phyloP scores from a whole-genome alignment of 2,797 vertebrate genomes.

The Syngnathus rostellatus region DNA sequence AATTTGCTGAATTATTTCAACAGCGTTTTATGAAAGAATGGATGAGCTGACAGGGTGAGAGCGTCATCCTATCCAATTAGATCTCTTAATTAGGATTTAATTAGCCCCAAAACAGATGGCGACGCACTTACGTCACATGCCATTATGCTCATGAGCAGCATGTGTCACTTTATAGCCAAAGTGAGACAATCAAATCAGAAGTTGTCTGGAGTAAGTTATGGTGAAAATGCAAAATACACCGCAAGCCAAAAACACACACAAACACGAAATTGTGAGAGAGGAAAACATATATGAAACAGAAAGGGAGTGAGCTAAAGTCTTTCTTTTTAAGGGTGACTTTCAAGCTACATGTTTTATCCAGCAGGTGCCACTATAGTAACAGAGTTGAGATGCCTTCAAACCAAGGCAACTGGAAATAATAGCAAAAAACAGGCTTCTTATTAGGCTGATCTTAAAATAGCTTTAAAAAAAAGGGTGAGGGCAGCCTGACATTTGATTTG shows the following conservation, averaged over 20 bases:
- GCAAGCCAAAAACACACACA: not conserved
- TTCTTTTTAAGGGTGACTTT: not conserved
- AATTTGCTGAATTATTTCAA: not conserved
- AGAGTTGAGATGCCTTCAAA: conserved; percentile 17
- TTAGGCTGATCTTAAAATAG: conserved; percentile 25
- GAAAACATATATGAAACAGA: not conserved
- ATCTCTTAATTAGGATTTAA: conserved; percentile 2
- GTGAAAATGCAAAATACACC: not conserved
- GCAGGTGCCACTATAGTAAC: conserved; percentile 38
- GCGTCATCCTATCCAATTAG: not conserved
- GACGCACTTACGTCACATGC: conserved; percentile 1
- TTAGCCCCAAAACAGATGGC: not conserved
- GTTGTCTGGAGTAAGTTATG: not conserved
- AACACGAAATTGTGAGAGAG: too few relatives aligned
- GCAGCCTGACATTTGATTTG: conserved; percentile 1
- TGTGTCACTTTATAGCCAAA: not conserved
- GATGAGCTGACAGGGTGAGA: not conserved
- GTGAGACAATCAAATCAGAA: conserved; percentile 1
- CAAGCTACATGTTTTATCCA: conserved; percentile 25
- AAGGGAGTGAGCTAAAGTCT: not conserved
- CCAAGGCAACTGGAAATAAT: conserved; percentile 9
- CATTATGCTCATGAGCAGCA: not conserved
- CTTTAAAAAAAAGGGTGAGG: not conserved
- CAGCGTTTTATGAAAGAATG: not conserved
- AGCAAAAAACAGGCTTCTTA: conserved; percentile 11